Evolutionary conservation across 2,888 invertebrate genomes (phyloP), one percentile per base, ranked within the genome.

Genomic region (Nemoura dubitans): DNA sequence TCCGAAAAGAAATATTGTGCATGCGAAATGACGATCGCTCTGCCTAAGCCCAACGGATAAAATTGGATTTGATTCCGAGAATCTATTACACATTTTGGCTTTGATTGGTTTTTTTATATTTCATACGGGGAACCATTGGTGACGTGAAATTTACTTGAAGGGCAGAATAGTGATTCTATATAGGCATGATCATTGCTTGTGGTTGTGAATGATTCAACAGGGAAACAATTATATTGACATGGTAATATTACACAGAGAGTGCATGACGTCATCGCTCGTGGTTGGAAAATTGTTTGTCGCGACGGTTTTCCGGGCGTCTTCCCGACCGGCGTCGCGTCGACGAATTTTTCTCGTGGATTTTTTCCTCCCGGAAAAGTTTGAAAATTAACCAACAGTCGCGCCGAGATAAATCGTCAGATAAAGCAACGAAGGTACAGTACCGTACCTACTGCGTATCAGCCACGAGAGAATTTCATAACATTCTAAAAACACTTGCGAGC

Each of bases 401-500:
- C 5, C 36, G 3, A 36, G 59, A 59, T 59, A 59, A 59, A 59
- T 59, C 59, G 59, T 59, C 3, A 21, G 59, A 14, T 7, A 59
- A 59, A 59, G 59, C 59, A 59, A 59, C 59, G 59, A 21, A 21
- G 59, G 59, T 59, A 36, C 10, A 6, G n/a, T n/a, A n/a, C n/a
- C n/a, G n/a, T n/a, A n/a, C n/a, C 10, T 10, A 36, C 36, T 6
- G 36, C 36, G 36, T 36, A 36, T 36, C 36, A 59, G 59, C 59
- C n/a, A n/a, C n/a, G 14, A 21, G 59, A 59, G 59, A 59, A 59
- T 59, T 59, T 59, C 59, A 59, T 59, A 59, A 59, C 59, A 59
- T 59, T 59, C 59, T 59, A 59, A 59, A 59, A 59, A 59, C 59
- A 59, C 59, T 59, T 59, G 59, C 59, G 59, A 7, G 59, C 59